These are phyloP conservation scores for Scatophagus argus DNA, from an alignment of 2,113 vertebrate species.

Conservation along the genomic window DNA sequence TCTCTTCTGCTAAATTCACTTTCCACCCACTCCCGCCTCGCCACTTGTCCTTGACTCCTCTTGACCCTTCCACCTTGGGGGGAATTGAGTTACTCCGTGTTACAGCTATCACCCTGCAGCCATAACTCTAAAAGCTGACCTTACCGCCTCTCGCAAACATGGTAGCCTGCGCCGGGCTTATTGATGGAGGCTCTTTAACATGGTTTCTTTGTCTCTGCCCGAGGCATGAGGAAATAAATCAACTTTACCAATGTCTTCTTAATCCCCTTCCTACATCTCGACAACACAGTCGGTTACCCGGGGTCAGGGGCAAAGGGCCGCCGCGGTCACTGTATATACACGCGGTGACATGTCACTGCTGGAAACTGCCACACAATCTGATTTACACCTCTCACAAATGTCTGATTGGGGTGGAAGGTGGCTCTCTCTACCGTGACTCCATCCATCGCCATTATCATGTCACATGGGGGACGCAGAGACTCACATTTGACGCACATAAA, in stretches of 20 bases:
- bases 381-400: constrained; percentile 34
- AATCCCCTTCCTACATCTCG: constrained; percentile 53
- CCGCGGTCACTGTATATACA: constrained; percentile 41
- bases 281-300: constrained; percentile 28
- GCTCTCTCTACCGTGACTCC: constrained; percentile 7
- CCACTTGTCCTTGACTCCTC: constrained; percentile 76
- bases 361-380: constrained; percentile 31
- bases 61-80: constrained; percentile 71
- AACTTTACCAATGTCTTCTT: constrained; percentile 54
- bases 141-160: constrained; percentile 60
- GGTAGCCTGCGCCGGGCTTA: constrained; percentile 56
- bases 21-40: constrained; percentile 40
- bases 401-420: constrained; percentile 30
- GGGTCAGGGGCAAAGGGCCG: constrained; percentile 59
- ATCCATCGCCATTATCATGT: constrained; percentile 33
- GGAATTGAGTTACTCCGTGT: constrained; percentile 75
- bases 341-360: constrained; percentile 30
- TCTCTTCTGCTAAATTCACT: constrained; percentile 67
- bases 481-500: constrained; percentile 27
- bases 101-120: constrained; percentile 61
- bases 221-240: constrained; percentile 70
- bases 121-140: constrained; percentile 70
- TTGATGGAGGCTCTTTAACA: constrained; percentile 79
- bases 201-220: constrained; percentile 65
- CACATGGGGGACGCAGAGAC: not conserved